Percentiles rank a stretch among this genome's conserved stretches.
phyloP scores from a whole-genome alignment of 2,888 invertebrate species.

The Stenotaenia linearis region DNA sequence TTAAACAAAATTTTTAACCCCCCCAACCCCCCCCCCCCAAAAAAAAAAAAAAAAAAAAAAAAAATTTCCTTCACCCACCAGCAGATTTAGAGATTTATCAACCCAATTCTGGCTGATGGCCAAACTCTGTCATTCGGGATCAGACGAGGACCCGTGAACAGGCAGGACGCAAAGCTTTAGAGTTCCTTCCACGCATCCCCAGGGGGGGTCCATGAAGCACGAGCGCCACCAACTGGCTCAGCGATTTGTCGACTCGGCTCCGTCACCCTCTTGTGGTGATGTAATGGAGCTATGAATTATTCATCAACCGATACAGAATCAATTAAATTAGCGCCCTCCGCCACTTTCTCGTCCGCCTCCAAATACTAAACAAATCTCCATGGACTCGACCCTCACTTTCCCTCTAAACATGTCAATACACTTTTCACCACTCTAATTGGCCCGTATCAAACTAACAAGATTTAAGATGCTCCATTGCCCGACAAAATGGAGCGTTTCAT shows the following conservation, averaged over 20 bases:
- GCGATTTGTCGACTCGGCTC: background rate
- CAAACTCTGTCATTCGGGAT: background rate
- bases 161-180: background rate
- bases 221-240: background rate
- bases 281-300: background rate
- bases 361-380: background rate
- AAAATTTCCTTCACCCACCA: background rate
- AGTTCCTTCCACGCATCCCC: background rate
- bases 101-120: background rate
- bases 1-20: too few relatives aligned
- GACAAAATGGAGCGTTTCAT: background rate
- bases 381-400: background rate
- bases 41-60: too few relatives aligned
- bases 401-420: slow-evolving; percentile 1
- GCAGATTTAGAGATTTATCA: background rate
- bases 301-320: background rate
- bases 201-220: background rate
- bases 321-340: slow-evolving; percentile 5
- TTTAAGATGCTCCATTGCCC: slow-evolving; percentile 5
- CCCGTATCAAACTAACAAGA: background rate
- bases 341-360: background rate
- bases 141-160: background rate
- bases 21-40: too few relatives aligned
- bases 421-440: slow-evolving; percentile 9
- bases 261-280: slow-evolving; percentile 4